Base-by-base conservation (phyloP, 2,113 vertebrate genomes). In the Abramis brama region DNA sequence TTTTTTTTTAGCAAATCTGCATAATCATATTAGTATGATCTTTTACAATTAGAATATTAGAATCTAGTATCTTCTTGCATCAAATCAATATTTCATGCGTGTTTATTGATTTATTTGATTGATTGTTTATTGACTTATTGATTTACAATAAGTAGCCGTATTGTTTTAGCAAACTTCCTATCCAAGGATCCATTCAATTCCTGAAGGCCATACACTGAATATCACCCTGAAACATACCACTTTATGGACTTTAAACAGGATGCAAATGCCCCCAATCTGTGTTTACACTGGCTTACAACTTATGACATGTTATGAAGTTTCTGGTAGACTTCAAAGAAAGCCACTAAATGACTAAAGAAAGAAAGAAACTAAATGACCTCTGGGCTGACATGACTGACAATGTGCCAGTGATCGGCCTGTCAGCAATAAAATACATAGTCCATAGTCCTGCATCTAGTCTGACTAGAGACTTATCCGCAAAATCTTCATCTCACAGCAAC, bases 241-340 rank as follows among this genome's bases (percentile, higher is more conserved):
- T 45, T 27, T 76, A 50, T 50, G 13, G n/a, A 27, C 23, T 50
- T 45, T n/a, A 50, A 75, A 75, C 47, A n/a, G 4, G 43, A 75
- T 47, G 6, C 73, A 47, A 75, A 75, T 71, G 33, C 19, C 36
- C 33, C 21, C 68, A 39, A 12, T 71, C 36, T n/a, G 68, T 71
- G 68, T 43, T 71, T 39, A 71, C 21, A 43, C 9, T 43, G 19
- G 10, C 21, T 43, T n/a, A 43, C 68, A 64, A 64, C 2, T 78
- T 30, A 23, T 11, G 52, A 74, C 45, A 86, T 25, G 70, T 86
- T 39, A 74, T 74, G 4, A 62, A 75, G 27, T 43, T 79, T 86
- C 68, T 43, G 50, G 68, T 43, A 59, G 66, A 86, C 33, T 70
- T 71, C 68, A 74, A 86, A 57, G 52, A 60, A 50, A 85, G 79